A percentile compares a stretch with the other conserved stretches of the same genome.
Conservation (phyloP, 2,797 vertebrate species). For the Okamejei kenojei region DNA sequence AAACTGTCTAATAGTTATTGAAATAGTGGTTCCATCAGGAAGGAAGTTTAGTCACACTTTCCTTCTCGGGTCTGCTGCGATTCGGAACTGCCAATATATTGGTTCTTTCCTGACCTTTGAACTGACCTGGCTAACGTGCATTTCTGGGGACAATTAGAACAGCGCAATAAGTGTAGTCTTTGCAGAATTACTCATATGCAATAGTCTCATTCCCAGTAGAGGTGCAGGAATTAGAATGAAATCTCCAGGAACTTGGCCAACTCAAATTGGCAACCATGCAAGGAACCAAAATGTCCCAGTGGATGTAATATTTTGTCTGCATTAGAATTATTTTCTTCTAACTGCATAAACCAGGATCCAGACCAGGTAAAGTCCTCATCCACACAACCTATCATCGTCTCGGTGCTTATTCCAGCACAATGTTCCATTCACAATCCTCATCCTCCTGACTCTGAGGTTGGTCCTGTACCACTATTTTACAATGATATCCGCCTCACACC, state of each 20-base stretch:
- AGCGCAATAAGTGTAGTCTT: too few species aligned
- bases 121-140: too few species aligned
- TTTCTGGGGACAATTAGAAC: too few species aligned
- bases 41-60: too few species aligned
- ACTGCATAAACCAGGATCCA: not conserved
- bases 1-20: too few species aligned
- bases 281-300: not conserved
- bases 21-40: too few species aligned
- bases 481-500: too few species aligned
- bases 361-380: not conserved
- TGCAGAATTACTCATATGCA: too few species aligned
- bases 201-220: too few species aligned
- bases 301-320: not conserved
- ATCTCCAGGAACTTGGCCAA: conserved; percentile 9
- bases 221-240: not conserved
- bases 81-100: too few species aligned
- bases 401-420: not conserved
- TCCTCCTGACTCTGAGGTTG: not conserved
- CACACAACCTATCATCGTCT: not conserved
- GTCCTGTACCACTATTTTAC: not conserved
- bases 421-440: not conserved
- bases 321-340: not conserved
- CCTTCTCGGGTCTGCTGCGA: too few species aligned
- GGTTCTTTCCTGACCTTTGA: too few species aligned
- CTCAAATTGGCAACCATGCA: not conserved